Evolutionary conservation across 2,113 vertebrate genomes (phyloP), one percentile per base, ranked within the genome.

Genomic region (Leptodactylus fuscus): DNA sequence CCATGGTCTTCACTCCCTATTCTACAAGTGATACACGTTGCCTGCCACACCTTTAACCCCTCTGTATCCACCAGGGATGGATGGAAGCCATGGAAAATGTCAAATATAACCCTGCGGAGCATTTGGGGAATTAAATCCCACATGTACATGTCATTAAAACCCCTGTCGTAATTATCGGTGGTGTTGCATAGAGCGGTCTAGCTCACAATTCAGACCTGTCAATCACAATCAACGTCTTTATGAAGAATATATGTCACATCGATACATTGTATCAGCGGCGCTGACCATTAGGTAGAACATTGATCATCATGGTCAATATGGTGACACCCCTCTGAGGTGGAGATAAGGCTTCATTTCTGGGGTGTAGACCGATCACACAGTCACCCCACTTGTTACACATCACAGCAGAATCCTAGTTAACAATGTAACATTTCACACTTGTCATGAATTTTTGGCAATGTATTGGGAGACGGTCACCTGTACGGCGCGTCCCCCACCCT

Each of bases 1-100:
- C 53, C 27, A 11, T 53, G 36, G 34, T 29, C 71, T 46, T 75
- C 27, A 36, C 65, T 69, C 48, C 18, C 82, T 44, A 75, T 83
- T 75, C 82, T 46, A 83, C 70, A 75, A 75, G 82, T 83, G 82
- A 58, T 75, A 55, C 70, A 75, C 53, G 36, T 53, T 46, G 22
- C 32, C 70, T 62, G 71, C 82, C 82, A 83, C 82, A 83, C 82
- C 82, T 83, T 83, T 83, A 83, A 83, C 82, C 82, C 67, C 67
- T 55, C 20, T 18, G 16, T 27, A 27, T 22, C 70, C 70, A 82
- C n/a, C 51, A 34, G 53, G 24, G 71, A 58, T 38, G 36, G 55
- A 44, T 16, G 34, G 10, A 15, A 44, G 46, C 48, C 46, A 24
- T 24, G 44, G 67, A 69, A 46, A 49, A 69, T 15, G 79, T 20